Evolutionary conservation across 2,888 invertebrate genomes (phyloP), one percentile per base, ranked within the genome.

Genomic region (Pheosia gnoma): DNA sequence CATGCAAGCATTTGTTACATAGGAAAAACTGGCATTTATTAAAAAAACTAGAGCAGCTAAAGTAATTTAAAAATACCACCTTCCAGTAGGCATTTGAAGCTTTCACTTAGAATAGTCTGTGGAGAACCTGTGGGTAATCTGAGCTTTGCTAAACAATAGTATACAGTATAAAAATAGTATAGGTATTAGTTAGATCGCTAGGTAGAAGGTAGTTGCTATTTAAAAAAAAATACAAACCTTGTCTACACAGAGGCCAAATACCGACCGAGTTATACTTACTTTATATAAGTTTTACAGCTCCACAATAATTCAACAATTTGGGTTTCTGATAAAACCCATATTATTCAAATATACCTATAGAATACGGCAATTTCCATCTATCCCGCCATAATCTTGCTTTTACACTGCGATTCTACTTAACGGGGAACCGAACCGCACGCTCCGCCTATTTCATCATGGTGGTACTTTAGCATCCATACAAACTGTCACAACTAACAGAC

Each of bases 361-460:
- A 70, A 66, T 69, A 66, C 59, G 62, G 43, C 66, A 74, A 60
- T 75, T 72, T 71, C 69, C 68, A 66, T 73, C 70, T 68, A 77
- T 77, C 70, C 79, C 75, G 72, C 80, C 77, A 82, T 83, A 82
- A 86, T 83, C 75, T 62, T 70, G 72, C 66, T 70, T 72, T 68
- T 76, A 67, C 68, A 77, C 78, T 80, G 66, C 62, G 70, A 76
- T 74, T 62, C 65, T 63, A 73, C 77, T 78, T 82, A 82, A 77
- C 74, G 70, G 74, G 69, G 68, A 75, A 74, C 74, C 73, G 68
- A 75, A 71, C 66, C 69, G 67, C 74, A 80, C 71, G 90, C 93
- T 86, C 89, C 93, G 91, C 93, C 93, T 91, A 81, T 93, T 93
- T 81, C 91, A 90, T 90, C 82, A 93, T 93, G 93, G 93, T 89